Evolutionary conservation across 1,140 invertebrate species (phyloP).

Genomic region (Caerostris extrusa): DNA sequence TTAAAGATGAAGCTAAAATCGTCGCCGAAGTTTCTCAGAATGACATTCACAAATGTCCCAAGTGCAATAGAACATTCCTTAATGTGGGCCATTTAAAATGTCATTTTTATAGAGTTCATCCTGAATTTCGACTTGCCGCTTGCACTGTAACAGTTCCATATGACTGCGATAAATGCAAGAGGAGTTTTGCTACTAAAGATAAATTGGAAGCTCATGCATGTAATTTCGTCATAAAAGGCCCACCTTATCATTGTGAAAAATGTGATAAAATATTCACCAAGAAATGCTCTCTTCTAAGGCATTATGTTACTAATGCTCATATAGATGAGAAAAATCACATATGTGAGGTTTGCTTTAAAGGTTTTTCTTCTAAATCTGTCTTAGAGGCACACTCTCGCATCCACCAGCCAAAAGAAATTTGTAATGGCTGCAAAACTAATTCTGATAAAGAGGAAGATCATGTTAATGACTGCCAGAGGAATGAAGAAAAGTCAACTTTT

Average conservation of each 20-base stretch:
- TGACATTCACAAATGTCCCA: background rate
- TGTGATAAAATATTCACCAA: background rate
- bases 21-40: too few species aligned
- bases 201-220: background rate
- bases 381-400: background rate
- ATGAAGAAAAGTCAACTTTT: background rate
- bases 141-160: background rate
- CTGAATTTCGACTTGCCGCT: constrained; percentile 11
- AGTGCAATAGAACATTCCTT: constrained; percentile 1
- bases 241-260: background rate
- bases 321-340: background rate
- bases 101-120: constrained; percentile 47
- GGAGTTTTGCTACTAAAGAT: background rate
- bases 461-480: background rate
- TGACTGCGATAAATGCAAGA: background rate
- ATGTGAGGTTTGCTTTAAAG: background rate
- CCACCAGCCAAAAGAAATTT: background rate
- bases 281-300: background rate
- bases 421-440: background rate
- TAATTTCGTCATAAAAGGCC: background rate
- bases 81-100: constrained; percentile 29
- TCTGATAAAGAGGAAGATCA: background rate
- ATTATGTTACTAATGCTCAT: background rate
- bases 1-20: too few species aligned
- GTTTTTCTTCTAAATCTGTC: background rate